Evolutionary conservation across 2,888 invertebrate genomes (phyloP).

Genomic region (Acheta domesticus): DNA sequence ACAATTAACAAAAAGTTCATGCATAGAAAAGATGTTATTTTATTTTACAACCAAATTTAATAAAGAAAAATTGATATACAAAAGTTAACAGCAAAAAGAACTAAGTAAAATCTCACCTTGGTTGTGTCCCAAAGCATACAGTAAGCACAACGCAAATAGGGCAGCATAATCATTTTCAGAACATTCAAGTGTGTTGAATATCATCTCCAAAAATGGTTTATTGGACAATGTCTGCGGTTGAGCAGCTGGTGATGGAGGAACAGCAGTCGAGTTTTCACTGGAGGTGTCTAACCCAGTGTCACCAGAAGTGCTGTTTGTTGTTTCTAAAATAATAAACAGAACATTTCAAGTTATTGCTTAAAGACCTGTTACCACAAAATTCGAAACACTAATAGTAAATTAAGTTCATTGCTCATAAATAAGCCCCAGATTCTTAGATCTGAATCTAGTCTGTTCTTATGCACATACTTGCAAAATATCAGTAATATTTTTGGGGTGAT

Average conservation of each 20-base stretch:
- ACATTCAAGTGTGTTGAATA: constrained; percentile 78
- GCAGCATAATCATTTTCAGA: constrained; percentile 92
- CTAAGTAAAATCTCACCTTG: constrained; percentile 62
- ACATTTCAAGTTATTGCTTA: not conserved
- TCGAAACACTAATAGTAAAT: constrained; percentile 18
- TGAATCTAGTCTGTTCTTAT: too few relatives aligned
- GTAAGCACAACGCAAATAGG: constrained; percentile 82
- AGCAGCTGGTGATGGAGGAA: constrained; percentile 41
- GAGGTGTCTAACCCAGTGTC: not conserved
- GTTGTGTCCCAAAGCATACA: constrained; percentile 92
- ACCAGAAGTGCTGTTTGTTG: not conserved
- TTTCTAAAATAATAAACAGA: constrained; percentile 22
- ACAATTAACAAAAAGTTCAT: too few relatives aligned
- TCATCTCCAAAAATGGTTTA: constrained; percentile 83
- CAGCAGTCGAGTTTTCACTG: not conserved
- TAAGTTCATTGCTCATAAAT: not conserved
- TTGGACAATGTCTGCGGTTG: constrained; percentile 53
- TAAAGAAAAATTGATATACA: too few relatives aligned
- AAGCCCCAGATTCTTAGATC: not conserved
- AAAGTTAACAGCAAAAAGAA: too few relatives aligned
- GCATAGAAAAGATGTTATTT: too few relatives aligned
- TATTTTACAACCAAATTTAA: too few relatives aligned
- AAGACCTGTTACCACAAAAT: not conserved
- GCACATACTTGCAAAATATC: too few relatives aligned
- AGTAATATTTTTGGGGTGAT: too few relatives aligned